A percentile compares a stretch with the other conserved stretches of the same genome.
Evolutionary conservation across 2,113 vertebrate genomes (phyloP).

Genomic region (Nettapus auritus): DNA sequence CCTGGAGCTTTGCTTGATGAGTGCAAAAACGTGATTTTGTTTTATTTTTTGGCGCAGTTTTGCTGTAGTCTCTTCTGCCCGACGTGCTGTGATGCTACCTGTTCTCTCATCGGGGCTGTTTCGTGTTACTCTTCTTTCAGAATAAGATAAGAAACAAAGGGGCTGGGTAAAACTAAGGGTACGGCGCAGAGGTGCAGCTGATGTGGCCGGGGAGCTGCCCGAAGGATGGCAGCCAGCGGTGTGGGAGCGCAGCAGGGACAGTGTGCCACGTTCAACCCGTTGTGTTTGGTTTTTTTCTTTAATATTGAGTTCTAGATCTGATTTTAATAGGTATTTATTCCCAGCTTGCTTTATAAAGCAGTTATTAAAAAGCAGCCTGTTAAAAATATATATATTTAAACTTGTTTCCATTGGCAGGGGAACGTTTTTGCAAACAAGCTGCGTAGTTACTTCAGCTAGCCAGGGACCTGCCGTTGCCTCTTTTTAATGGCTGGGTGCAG

Average conservation of each 20-base stretch:
- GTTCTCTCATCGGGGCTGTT: not conserved
- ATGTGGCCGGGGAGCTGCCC: not conserved
- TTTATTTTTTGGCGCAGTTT: not conserved
- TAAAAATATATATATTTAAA: constrained; percentile 20
- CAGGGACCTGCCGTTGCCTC: not conserved
- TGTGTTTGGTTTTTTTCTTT: not conserved
- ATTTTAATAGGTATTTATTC: constrained; percentile 31
- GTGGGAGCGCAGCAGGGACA: not conserved
- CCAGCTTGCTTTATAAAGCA: constrained; percentile 2
- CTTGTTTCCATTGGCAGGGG: constrained; percentile 26
- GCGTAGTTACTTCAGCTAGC: not conserved
- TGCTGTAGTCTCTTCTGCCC: not conserved
- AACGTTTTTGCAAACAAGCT: not conserved
- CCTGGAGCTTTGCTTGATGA: not conserved
- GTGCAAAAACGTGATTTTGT: not conserved
- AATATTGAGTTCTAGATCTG: not conserved
- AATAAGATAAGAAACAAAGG: not conserved
- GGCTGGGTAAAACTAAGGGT: too few relatives aligned
- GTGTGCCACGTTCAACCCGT: not conserved
- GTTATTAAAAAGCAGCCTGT: constrained; percentile 21
- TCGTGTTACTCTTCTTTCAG: not conserved
- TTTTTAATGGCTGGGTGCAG: not conserved
- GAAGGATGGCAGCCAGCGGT: not conserved
- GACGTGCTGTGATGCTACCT: not conserved
- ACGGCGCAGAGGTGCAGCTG: too few relatives aligned